phyloP scores from a whole-genome alignment of 2,888 invertebrate species.

The Rotaria magnacalcarata region DNA sequence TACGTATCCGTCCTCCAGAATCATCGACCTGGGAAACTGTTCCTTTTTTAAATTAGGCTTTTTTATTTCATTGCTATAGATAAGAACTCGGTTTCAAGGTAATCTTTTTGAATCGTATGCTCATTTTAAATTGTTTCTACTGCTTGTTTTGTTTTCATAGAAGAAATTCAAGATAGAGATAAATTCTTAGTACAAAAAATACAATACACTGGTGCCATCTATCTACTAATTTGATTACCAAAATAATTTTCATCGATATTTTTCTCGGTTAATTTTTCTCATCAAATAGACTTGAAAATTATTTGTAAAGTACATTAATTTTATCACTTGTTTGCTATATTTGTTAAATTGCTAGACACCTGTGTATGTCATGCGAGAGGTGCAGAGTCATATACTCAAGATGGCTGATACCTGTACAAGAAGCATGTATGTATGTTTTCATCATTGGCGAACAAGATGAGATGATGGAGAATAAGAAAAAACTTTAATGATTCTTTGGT shows the following conservation, averaged over 20 bases:
- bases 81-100: no score
- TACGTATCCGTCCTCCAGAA: no score
- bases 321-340: not conserved
- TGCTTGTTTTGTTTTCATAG: no score
- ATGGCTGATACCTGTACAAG: constrained; percentile 2
- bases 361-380: constrained; percentile 15
- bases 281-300: not conserved
- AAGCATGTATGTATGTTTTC: constrained; percentile 16
- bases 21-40: no score
- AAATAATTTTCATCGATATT: not conserved
- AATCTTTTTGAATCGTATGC: no score
- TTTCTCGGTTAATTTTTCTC: not conserved
- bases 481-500: not conserved
- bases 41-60: no score
- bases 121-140: no score
- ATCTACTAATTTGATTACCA: not conserved
- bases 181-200: no score
- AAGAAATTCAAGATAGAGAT: no score
- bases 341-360: not conserved
- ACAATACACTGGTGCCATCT: not conserved
- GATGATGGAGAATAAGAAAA: no score
- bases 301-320: not conserved
- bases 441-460: not conserved
- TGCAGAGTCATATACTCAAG: not conserved
- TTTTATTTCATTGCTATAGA: no score